phyloP scores from a whole-genome alignment of 2,797 vertebrate species.

The Octomys mimax region DNA sequence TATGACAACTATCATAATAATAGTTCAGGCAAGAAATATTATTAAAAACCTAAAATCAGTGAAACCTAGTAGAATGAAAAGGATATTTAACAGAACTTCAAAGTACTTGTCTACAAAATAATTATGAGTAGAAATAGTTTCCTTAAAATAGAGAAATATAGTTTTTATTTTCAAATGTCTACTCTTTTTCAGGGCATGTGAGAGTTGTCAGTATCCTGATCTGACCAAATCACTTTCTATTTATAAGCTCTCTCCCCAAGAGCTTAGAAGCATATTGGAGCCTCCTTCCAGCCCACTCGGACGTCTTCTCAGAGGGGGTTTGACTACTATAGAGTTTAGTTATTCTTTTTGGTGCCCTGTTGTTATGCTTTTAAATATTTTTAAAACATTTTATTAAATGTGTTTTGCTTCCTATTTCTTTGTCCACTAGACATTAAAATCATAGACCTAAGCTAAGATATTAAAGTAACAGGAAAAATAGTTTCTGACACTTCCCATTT shows the following conservation, averaged over 20 bases:
- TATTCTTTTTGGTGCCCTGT: neutral
- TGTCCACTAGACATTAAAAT: neutral
- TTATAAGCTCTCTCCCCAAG: neutral
- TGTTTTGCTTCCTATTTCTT: neutral
- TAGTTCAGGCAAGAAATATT: neutral
- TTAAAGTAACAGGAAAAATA: neutral
- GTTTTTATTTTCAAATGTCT: neutral
- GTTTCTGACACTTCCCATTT: neutral
- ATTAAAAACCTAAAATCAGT: neutral
- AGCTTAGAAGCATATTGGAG: neutral
- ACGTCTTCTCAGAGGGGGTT: neutral
- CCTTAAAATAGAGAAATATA: neutral
- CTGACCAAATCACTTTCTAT: no score
- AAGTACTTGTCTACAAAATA: neutral
- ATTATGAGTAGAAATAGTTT: neutral
- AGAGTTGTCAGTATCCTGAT: neutral
- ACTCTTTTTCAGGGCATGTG: neutral
- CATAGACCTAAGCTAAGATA: neutral
- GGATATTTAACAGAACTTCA: neutral
- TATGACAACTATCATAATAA: neutral
- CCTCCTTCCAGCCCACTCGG: neutral
- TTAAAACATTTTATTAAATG: neutral
- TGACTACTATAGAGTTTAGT: neutral
- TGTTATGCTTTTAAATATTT: slow-evolving; percentile 48
- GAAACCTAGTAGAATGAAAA: neutral